These are phyloP conservation scores for Anoplius nigerrimus DNA, from an alignment of 2,888 invertebrate genomes.

Conservation along the genomic window DNA sequence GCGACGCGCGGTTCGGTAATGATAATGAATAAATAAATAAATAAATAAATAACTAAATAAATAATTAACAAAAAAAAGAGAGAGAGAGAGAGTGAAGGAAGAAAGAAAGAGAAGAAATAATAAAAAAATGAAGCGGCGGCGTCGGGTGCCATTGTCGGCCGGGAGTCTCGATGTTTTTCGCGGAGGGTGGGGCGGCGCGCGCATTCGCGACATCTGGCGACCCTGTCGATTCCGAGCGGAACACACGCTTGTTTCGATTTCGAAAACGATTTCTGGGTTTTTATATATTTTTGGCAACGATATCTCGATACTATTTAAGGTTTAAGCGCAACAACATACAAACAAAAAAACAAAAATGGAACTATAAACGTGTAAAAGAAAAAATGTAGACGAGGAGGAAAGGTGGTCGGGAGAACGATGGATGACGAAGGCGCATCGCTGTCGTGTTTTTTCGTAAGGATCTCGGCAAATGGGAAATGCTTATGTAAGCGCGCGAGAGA, in stretches of 20 bases:
- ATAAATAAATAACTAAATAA: slow-evolving; percentile 20
- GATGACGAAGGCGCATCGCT: slow-evolving; percentile 66
- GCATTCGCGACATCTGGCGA: slow-evolving; percentile 64
- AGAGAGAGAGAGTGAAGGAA: background rate
- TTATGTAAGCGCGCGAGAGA: background rate
- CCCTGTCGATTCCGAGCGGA: slow-evolving; percentile 62
- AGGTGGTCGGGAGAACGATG: slow-evolving; percentile 65
- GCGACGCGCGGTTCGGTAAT: background rate
- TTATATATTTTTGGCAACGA: slow-evolving; percentile 75
- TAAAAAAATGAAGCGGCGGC: background rate
- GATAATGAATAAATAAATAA: slow-evolving; percentile 1
- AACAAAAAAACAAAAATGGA: slow-evolving; percentile 39
- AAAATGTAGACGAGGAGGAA: slow-evolving; percentile 59
- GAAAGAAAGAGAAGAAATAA: background rate
- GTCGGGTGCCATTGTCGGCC: too few relatives aligned
- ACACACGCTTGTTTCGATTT: slow-evolving; percentile 63
- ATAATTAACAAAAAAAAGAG: background rate
- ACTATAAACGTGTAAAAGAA: slow-evolving; percentile 40
- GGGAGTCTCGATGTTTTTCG: slow-evolving; percentile 1
- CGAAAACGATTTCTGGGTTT: slow-evolving; percentile 70
- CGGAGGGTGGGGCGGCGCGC: slow-evolving; percentile 31
- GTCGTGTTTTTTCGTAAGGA: slow-evolving; percentile 66
- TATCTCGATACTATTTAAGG: slow-evolving; percentile 74
- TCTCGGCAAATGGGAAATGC: slow-evolving; percentile 64
- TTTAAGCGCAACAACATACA: slow-evolving; percentile 66